Base-by-base conservation (phyloP, 2,888 invertebrate species). In the Leucania comma region DNA sequence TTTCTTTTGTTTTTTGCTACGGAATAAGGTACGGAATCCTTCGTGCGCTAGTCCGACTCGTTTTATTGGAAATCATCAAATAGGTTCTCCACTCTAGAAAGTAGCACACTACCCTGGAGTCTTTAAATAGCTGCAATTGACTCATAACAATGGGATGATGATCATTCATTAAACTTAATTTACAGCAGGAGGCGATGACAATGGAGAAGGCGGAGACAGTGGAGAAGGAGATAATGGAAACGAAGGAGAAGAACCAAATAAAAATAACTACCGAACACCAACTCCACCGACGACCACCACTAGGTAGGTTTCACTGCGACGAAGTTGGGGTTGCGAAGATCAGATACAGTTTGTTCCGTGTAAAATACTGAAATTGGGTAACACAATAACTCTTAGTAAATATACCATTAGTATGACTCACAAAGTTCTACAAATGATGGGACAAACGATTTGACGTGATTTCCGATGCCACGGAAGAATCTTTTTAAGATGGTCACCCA, bases 241-340 rank as follows among this genome's bases (percentile, higher is more conserved):
- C 0, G 51, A 61, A 0, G 26, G n/a, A 0, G 38, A 58, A 12
- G 58, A 2, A 0, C 0, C 61, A 32, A 72, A 38, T 6, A 72
- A 42, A 50, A 3, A 14, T 42, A 83, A 77, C 6, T 38, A 72
- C 35, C 48, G 61, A 4, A 65, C 32, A 8, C n/a, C 72, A 26
- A 35, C 74, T 29, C 22, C 65, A 50, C 66, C 78, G 2, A 75
- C 71, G 26, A 73, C 84, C 6, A 86, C 87, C 3, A 86, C 87
- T 50, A 87, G 81, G 87, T 85, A 59, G 4, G 58, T 9, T 14
- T 26, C 8, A 22, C 3, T 35, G 22, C 17, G 5, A 51, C 29
- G 17, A 20, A 42, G 17, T 42, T 17, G 14, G 17, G 53, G 26
- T 17, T 53, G 24, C 26, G 6, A 6, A 53, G 12, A 10, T 22